Evolutionary conservation across 2,113 vertebrate species (phyloP), one percentile per base, ranked within the genome.

Genomic region (Myotis brandtii): DNA sequence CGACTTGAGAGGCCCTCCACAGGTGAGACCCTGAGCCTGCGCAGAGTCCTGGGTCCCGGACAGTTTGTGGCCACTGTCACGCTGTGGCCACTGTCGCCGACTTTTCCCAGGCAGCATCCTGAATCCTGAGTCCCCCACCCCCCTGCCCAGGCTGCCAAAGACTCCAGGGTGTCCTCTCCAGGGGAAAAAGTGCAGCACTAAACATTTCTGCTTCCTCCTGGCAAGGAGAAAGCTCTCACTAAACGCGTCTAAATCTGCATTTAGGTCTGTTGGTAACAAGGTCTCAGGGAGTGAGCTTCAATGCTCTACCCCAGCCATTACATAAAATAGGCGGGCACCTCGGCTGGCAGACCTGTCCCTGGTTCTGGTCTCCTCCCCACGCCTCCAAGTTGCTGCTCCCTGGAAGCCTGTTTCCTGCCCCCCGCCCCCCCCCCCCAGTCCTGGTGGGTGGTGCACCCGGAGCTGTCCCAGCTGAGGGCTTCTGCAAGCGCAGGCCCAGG

Each of bases 31-130:
- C 13, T 0, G 9, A 32, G 80, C 0, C 2, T 4, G 46, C 18
- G 7, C 0, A 50, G 32, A 40, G 43, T 27, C 9, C 0, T 40
- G 48, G 64, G 32, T 17, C 7, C 37, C 16, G 54, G n/a, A 20
- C 52, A 0, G 4, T 20, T n/a, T 14, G 46, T 46, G 46, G 46
- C 46, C 46, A 46, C 46, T 46, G 56, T 30, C 16, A 32, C 8
- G 2, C 16, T 9, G 1, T n/a, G n/a, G 48, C n/a, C 8, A 86
- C 46, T 48, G 54, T 14, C 0, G 1, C 5, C 11, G 0, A 1
- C 40, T 59, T 12, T 64, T 62, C 40, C n/a, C 79, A 8, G 18
- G 10, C 43, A 23, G 69, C 50, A 48, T 27, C 4, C 40, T 3
- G 14, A 43, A 34, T 5, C 76, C 62, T 32, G 13, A 9, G 16